Conservation (phyloP, 2,113 vertebrate genomes). For the Muntiacus muntjak region DNA sequence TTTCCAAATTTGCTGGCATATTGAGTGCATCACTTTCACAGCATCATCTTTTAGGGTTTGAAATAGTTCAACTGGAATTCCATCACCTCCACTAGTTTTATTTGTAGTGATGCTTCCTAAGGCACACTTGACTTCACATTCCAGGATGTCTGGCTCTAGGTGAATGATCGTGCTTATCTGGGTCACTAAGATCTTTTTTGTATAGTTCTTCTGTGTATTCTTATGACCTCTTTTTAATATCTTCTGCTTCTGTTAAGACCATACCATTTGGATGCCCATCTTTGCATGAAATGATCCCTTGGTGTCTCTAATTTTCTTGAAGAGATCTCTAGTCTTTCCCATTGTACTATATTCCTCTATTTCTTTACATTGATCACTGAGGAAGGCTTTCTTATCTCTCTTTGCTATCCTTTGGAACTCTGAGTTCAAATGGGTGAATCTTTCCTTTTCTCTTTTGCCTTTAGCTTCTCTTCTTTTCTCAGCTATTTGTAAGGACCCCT, state of each 20-base stretch:
- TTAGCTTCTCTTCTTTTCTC: neutral
- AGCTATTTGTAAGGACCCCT: neutral
- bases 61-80: neutral
- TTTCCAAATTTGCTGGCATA: neutral
- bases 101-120: neutral
- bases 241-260: neutral
- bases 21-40: neutral
- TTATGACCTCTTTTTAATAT: neutral
- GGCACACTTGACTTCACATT: neutral
- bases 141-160: neutral
- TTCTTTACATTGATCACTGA: neutral
- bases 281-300: too few species aligned
- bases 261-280: neutral
- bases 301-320: too few species aligned
- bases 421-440: neutral
- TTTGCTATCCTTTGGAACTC: neutral
- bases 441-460: neutral
- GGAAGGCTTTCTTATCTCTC: neutral
- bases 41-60: neutral
- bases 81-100: neutral
- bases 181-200: neutral
- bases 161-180: neutral
- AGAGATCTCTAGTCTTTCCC: too few species aligned
- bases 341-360: neutral
- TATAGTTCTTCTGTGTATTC: neutral